These are phyloP conservation scores for Zootoca vivipara DNA, from an alignment of 2,113 vertebrate species.

Conservation along the genomic window DNA sequence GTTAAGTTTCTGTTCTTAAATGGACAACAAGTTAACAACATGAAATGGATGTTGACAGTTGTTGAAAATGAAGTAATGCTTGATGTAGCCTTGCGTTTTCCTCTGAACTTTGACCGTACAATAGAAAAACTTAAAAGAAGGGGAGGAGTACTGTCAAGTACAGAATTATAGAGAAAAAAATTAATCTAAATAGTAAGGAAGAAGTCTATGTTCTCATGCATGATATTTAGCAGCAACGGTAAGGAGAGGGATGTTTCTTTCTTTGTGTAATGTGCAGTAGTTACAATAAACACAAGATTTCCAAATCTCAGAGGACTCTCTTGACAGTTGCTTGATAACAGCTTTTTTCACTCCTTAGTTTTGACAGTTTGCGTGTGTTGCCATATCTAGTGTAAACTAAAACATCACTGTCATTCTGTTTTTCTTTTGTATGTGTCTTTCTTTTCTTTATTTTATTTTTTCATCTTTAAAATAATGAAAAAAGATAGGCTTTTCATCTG, in stretches of 20 bases:
- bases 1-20: slow-evolving; percentile 66
- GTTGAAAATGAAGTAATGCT: slow-evolving; percentile 76
- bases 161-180: slow-evolving; percentile 69
- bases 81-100: slow-evolving; percentile 70
- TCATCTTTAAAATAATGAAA: slow-evolving; percentile 80
- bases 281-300: slow-evolving; percentile 89
- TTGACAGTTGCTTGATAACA: slow-evolving; percentile 89
- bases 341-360: slow-evolving; percentile 87
- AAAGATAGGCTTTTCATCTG: slow-evolving; percentile 80
- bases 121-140: slow-evolving; percentile 64
- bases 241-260: slow-evolving; percentile 83
- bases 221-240: slow-evolving; percentile 81
- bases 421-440: slow-evolving; percentile 79
- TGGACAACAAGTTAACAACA: slow-evolving; percentile 76
- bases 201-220: slow-evolving; percentile 75
- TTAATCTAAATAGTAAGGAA: slow-evolving; percentile 75
- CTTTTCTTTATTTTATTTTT: slow-evolving; percentile 62
- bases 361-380: slow-evolving; percentile 89
- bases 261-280: slow-evolving; percentile 85
- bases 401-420: slow-evolving; percentile 87
- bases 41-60: slow-evolving; percentile 70
- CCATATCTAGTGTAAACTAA: slow-evolving; percentile 86
- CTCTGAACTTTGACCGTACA: slow-evolving; percentile 77
- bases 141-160: slow-evolving; percentile 69
- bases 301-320: slow-evolving; percentile 86